phyloP scores from a whole-genome alignment of 2,113 vertebrate genomes.

The Alces alces region DNA sequence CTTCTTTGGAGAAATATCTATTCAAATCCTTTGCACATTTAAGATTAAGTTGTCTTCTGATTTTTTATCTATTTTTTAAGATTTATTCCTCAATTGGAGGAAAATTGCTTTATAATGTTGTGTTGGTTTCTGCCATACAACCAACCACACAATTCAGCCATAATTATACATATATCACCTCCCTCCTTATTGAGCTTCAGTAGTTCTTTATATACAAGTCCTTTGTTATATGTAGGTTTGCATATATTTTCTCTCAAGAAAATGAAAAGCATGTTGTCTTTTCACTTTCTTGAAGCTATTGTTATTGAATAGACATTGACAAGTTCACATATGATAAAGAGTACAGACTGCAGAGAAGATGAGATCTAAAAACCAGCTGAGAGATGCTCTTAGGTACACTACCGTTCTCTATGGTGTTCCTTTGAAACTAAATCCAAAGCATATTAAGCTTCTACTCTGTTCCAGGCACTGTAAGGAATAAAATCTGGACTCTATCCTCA shows the following conservation, averaged over 20 bases:
- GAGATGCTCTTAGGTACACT: neutral
- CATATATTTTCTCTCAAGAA: neutral
- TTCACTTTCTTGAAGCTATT: constrained; percentile 20
- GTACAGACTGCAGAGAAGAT: neutral
- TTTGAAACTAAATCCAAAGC: constrained; percentile 50
- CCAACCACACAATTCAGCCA: neutral
- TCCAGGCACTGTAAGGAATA: neutral
- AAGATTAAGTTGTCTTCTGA: neutral
- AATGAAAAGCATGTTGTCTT: neutral
- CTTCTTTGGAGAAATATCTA: constrained; percentile 5
- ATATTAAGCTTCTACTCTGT: neutral
- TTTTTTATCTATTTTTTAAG: neutral
- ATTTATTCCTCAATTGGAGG: neutral
- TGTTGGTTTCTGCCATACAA: neutral
- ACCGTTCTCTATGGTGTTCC: neutral
- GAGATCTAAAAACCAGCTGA: neutral
- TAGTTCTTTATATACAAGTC: constrained; percentile 17
- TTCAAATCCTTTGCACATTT: constrained; percentile 1
- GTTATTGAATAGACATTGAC: neutral
- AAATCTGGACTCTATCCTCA: constrained; percentile 19
- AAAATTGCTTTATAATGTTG: neutral
- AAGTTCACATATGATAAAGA: neutral
- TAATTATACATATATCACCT: neutral
- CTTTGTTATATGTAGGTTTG: neutral
- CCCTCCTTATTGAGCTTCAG: neutral